Conservation (phyloP, 2,797 vertebrate genomes). For the Antennarius maculatus region DNA sequence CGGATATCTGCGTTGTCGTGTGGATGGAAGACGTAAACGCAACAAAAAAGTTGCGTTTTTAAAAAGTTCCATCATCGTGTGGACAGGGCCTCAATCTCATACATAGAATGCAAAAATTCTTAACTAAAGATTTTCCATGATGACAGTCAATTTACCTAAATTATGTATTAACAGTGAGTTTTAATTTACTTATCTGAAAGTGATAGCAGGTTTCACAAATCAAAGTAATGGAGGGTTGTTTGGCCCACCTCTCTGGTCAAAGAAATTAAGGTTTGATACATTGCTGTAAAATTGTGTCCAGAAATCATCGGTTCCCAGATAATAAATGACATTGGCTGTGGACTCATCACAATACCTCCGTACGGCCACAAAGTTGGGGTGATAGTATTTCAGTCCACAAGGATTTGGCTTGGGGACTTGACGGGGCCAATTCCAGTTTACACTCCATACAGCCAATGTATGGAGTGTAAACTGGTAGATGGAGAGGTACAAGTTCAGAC, state of each 20-base stretch:
- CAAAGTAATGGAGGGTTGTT: not conserved
- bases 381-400: not conserved
- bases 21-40: too few relatives aligned
- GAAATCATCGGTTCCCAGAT: not conserved
- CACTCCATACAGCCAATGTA: too few relatives aligned
- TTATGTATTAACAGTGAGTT: not conserved
- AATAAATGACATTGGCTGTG: not conserved
- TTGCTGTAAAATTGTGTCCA: not conserved
- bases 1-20: too few relatives aligned
- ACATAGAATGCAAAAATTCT: not conserved
- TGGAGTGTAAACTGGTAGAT: too few relatives aligned
- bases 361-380: not conserved
- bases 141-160: not conserved
- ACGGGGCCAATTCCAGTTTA: too few relatives aligned
- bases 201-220: not conserved
- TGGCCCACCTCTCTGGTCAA: not conserved
- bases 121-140: not conserved
- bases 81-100: not conserved
- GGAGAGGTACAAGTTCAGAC: too few relatives aligned
- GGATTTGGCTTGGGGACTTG: too few relatives aligned
- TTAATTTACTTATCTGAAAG: conserved; percentile 1
- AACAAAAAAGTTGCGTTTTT: too few relatives aligned
- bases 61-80: too few relatives aligned
- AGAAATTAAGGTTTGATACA: not conserved
- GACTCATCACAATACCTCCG: not conserved